A percentile compares a stretch with the other conserved stretches of the same genome.
Conservation (phyloP, 2,113 vertebrate species). For the mouse (Mus musculus) region DNA sequence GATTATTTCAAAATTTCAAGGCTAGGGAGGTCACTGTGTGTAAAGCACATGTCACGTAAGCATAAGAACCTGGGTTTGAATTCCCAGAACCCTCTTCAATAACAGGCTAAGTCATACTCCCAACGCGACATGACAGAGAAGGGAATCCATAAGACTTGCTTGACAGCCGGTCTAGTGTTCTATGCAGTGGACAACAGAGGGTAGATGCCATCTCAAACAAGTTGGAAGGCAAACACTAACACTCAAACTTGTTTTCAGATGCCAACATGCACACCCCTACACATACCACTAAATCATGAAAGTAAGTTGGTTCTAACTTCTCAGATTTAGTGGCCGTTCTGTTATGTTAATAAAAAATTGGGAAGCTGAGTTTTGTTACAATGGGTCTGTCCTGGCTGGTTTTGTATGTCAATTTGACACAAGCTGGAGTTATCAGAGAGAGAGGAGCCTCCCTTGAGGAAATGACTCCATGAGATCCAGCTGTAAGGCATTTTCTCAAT, state of each 20-base stretch:
- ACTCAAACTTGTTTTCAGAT: background rate
- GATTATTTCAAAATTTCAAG: background rate
- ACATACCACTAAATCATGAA: background rate
- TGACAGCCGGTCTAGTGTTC: background rate
- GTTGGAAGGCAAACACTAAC: background rate
- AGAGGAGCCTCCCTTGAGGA: too few species aligned
- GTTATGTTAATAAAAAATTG: background rate
- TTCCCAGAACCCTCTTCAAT: too few species aligned
- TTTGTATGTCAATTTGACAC: too few species aligned
- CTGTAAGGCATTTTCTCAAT: too few species aligned
- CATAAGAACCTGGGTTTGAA: background rate
- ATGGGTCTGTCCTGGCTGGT: background rate
- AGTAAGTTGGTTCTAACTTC: conserved; percentile 23
- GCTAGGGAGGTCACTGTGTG: background rate
- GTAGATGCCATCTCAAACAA: too few species aligned
- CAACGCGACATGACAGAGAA: background rate
- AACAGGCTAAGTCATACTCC: background rate
- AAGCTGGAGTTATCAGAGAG: too few species aligned
- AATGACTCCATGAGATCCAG: too few species aligned
- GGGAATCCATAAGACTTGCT: background rate
- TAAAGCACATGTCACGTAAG: background rate
- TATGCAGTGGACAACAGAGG: too few species aligned
- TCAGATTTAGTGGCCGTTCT: background rate
- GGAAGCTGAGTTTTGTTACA: background rate
- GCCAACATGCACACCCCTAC: background rate